Base-by-base conservation (phyloP, 92 coral and sea anemone genomes). In the Parazoanthus swiftii region DNA sequence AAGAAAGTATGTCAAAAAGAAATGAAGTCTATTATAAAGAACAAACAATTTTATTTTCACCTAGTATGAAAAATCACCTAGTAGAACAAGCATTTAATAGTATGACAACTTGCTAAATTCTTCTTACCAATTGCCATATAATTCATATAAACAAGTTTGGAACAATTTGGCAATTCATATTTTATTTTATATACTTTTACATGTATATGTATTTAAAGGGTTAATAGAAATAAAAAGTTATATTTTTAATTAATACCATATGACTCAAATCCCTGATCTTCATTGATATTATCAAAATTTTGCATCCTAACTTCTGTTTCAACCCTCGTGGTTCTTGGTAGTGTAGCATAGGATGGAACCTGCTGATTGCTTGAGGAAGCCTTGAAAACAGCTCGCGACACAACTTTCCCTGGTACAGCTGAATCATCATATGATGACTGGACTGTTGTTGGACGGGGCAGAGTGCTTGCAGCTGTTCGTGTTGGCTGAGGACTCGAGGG, bases 311-410 rank as follows among this genome's bases (percentile, higher is more conserved):
- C 79, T 84, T 88, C 89, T 37, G 79, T 18, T 50, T 91, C 91
- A 11, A 29, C 48, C 39, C 75, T 89, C 46, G 29, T 66, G 16
- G 81, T 86, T 89, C 99, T 90, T 26, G 99, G 99, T 76, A 96
- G 87, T 13, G 99, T 96, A 33, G 95, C 99, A 89, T 95, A 96
- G 0, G 98, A 86, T 25, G 95, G 92, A 7, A 85, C 91, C 26
- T 84, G 87, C 9, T 72, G 78, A 33, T 91, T 88, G 44, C 77
- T 89, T 85, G 89, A 13, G 6, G 91, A 91, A 26, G 98, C 93
- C 85, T 93, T 95, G 89, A 92, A 95, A 50, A 90, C 91, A 74
- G 93, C 93, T 71, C 90, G 94, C 38, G 92, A 86, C 23, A 93
- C 91, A 71, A 95, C 89, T 88, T 95, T 93, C 16, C 93, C 98